Percentiles rank a stretch among this genome's conserved stretches.
Conservation (phyloP, 2,888 invertebrate genomes). For the Deroplatys truncata region DNA sequence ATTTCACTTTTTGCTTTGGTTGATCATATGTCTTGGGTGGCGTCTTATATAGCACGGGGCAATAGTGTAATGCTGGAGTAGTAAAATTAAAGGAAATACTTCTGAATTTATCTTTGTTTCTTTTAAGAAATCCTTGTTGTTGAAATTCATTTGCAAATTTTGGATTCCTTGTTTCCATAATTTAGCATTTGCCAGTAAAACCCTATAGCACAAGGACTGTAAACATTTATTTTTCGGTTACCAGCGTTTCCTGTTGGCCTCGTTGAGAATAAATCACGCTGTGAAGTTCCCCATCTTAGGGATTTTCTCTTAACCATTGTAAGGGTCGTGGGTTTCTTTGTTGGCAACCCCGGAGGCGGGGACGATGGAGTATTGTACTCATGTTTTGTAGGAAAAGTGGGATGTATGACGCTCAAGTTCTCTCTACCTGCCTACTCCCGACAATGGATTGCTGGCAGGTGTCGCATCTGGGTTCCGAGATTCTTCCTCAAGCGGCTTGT, state of each 20-base stretch:
- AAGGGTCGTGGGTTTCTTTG: not conserved
- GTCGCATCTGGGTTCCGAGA: not conserved
- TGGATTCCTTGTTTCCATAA: no score
- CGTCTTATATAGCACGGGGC: no score
- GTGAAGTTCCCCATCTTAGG: not conserved
- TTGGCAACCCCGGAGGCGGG: not conserved
- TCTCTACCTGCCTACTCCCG: not conserved
- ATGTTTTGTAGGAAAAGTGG: not conserved
- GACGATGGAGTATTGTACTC: not conserved
- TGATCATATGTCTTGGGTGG: no score
- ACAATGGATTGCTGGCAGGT: not conserved
- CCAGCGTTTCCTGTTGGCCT: not conserved
- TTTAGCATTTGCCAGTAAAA: no score
- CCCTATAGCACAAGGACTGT: no score
- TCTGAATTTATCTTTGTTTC: no score
- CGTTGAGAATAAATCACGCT: not conserved
- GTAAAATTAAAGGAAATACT: no score
- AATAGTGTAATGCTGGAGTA: no score
- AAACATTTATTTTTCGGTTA: not conserved
- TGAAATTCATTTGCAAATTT: no score
- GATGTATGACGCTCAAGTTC: not conserved
- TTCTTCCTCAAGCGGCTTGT: not conserved
- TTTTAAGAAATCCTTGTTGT: no score
- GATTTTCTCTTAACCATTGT: not conserved
- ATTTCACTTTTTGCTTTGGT: no score